Evolutionary conservation across 1,140 invertebrate species (phyloP).

Genomic region (Physella acuta): DNA sequence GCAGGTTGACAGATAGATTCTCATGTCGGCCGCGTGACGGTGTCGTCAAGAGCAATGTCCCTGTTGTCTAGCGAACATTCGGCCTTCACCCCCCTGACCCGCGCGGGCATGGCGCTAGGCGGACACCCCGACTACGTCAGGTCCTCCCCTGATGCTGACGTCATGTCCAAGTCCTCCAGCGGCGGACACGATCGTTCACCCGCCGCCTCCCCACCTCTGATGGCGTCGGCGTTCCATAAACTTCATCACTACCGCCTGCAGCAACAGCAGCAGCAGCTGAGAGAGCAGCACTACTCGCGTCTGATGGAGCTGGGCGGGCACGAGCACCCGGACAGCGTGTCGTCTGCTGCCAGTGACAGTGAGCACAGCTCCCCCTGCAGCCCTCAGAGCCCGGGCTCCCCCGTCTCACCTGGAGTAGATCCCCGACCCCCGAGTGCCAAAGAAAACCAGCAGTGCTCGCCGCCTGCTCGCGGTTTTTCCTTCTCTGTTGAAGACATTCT

Average conservation of each 20-base stretch:
- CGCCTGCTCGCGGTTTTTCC: constrained; percentile 7
- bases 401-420: constrained; percentile 4
- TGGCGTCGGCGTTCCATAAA: neutral
- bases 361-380: constrained; percentile 11
- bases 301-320: neutral
- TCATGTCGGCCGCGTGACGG: neutral
- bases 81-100: constrained; percentile 15
- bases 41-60: constrained; percentile 5
- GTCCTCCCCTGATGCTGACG: neutral
- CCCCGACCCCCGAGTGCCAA: neutral
- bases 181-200: neutral
- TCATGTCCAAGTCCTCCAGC: neutral
- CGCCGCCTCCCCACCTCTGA: neutral
- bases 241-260: constrained; percentile 6
- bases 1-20: neutral
- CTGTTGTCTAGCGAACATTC: constrained; percentile 24
- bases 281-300: neutral
- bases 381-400: neutral
- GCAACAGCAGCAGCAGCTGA: constrained; percentile 12
- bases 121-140: neutral
- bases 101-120: neutral
- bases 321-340: neutral
- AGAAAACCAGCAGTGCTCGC: constrained; percentile 10
- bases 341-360: neutral
- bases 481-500: constrained; percentile 26